Evolutionary conservation across 1,140 invertebrate species (phyloP).

Genomic region (Argopecten irradians): DNA sequence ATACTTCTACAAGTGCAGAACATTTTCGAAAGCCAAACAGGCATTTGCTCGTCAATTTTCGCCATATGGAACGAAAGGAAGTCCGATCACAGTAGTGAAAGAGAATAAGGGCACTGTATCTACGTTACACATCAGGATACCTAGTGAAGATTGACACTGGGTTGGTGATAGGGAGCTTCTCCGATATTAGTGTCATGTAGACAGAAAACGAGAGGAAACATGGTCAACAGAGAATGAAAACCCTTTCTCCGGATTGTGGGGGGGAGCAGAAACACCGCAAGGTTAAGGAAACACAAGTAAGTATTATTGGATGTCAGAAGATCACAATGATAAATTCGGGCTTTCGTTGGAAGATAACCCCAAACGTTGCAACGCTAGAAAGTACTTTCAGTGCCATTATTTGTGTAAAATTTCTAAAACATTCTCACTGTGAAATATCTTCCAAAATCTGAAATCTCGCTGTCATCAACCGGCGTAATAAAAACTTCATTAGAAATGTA

Average conservation of each 20-base stretch:
- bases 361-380: too few relatives aligned
- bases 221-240: background rate
- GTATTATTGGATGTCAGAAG: background rate
- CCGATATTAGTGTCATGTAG: background rate
- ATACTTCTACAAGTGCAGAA: too few relatives aligned
- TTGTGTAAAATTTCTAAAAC: too few relatives aligned
- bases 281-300: background rate
- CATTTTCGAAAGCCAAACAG: background rate
- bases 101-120: background rate
- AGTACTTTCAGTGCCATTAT: too few relatives aligned
- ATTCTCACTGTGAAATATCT: too few relatives aligned
- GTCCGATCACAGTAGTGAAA: background rate
- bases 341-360: background rate
- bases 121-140: background rate
- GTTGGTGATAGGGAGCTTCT: background rate
- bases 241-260: background rate
- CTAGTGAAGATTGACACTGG: background rate
- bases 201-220: conserved; percentile 7
- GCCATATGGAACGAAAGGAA: background rate
- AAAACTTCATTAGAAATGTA: too few relatives aligned
- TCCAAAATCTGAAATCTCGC: too few relatives aligned
- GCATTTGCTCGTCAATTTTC: background rate
- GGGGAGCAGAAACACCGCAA: background rate
- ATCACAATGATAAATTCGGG: background rate
- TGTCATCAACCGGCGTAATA: too few relatives aligned